Conservation (phyloP, 1,140 invertebrate species). For the Drosophila nannoptera region DNA sequence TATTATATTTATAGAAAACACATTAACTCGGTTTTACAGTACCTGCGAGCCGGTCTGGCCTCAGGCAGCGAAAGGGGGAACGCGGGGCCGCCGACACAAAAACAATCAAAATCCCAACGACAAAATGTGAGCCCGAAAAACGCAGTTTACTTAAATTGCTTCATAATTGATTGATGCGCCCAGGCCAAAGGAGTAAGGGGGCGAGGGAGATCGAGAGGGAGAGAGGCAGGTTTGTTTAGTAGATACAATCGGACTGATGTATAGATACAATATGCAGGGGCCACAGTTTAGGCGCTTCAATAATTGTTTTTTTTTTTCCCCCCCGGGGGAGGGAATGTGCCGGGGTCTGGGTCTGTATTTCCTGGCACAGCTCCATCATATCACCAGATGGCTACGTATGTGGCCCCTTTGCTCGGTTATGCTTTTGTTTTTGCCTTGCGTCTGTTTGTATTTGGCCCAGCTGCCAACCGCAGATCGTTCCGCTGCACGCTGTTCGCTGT, state of each 20-base stretch:
- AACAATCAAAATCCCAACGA: slow-evolving; percentile 54
- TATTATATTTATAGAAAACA: slow-evolving; percentile 70
- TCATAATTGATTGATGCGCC: slow-evolving; percentile 74
- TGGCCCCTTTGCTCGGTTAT: not conserved
- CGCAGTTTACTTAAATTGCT: slow-evolving; percentile 70
- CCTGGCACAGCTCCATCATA: not conserved
- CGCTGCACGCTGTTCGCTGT: not conserved
- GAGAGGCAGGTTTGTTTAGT: not conserved
- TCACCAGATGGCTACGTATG: slow-evolving; percentile 1
- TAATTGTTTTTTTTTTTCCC: slow-evolving; percentile 31
- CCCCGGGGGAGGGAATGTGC: slow-evolving; percentile 7
- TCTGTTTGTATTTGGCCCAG: slow-evolving; percentile 30
- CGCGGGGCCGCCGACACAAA: slow-evolving; percentile 24
- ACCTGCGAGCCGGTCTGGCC: not conserved
- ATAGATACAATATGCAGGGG: slow-evolving; percentile 7
- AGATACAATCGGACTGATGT: slow-evolving; percentile 32
- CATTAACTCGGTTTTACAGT: slow-evolving; percentile 60
- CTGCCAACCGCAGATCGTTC: slow-evolving; percentile 62
- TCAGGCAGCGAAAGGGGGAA: not conserved
- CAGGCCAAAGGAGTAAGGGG: slow-evolving; percentile 10
- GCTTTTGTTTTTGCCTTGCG: not conserved
- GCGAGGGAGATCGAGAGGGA: not conserved
- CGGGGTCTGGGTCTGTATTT: not conserved
- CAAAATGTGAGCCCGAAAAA: slow-evolving; percentile 34
- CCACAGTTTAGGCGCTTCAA: slow-evolving; percentile 25